A percentile compares a stretch with the other conserved stretches of the same genome.
phyloP scores from a whole-genome alignment of 2,113 vertebrate species.

The Daubentonia madagascariensis region DNA sequence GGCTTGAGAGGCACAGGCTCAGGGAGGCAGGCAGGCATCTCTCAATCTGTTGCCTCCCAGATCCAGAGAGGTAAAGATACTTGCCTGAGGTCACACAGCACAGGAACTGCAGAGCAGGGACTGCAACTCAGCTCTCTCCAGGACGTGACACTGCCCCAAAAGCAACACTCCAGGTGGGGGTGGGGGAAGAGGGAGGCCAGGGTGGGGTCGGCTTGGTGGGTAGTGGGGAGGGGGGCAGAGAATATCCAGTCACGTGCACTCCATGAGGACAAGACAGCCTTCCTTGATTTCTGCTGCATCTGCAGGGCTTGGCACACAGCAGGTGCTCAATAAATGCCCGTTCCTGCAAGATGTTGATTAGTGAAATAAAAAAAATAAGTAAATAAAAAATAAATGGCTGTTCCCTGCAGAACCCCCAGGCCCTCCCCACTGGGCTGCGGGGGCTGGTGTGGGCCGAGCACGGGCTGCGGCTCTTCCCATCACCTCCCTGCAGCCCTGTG shows the following conservation, averaged over 20 bases:
- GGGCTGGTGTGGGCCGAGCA: rapidly evolving
- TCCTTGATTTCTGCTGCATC: not conserved
- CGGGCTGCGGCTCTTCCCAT: rapidly evolving
- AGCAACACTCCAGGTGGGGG: rapidly evolving
- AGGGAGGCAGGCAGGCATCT: not conserved
- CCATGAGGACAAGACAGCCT: not conserved
- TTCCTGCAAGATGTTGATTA: too few species aligned
- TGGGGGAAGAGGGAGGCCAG: not conserved
- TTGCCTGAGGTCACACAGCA: not conserved
- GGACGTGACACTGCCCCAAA: too few species aligned
- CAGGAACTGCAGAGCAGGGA: rapidly evolving
- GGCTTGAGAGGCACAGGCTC: not conserved
- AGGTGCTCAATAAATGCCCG: not conserved
- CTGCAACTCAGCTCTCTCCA: not conserved
- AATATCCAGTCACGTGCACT: rapidly evolving
- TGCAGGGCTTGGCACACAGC: not conserved
- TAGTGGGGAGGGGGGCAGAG: not conserved
- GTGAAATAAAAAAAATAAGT: too few species aligned
- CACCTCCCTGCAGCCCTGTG: not conserved
- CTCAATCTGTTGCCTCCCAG: not conserved
- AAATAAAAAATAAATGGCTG: too few species aligned
- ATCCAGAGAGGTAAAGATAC: not conserved
- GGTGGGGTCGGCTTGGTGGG: too few species aligned
- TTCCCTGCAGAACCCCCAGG: not conserved
- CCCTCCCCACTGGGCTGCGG: not conserved